Base-by-base conservation (phyloP, 2,888 invertebrate genomes). In the Ophioninae sp. region DNA sequence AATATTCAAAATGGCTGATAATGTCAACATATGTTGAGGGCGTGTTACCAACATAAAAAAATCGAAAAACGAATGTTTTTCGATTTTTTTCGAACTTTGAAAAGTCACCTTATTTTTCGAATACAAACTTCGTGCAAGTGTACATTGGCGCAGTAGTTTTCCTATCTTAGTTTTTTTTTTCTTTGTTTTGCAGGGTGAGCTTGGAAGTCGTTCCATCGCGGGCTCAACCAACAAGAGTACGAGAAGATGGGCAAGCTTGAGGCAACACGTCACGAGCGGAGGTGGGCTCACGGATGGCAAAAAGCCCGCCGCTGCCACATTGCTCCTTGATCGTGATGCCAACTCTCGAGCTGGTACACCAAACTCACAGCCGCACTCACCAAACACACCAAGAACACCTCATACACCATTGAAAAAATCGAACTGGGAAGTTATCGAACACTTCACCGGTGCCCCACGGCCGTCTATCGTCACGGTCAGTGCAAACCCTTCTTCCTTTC, bases 371-470 rank as follows among this genome's bases (percentile, higher is more conserved):
- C 93, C 88, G 89, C 94, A 82, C 92, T 94, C 77, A 91, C 95
- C 85, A 93, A 90, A 90, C 78, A 91, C 89, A n/a, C 92, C 88
- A 62, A 90, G 88, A 81, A 92, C 93, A 7, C 91, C 95, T 23
- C 95, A 95, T 65, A 95, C 95, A 23, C 95, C 95, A 2, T 94
- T 95, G 3, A 95, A 95, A 92, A 97, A 97, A 92, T 97, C 97
- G 89, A 97, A 97, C 93, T 97, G 97, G 97, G 97, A 97, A 92
- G 97, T 97, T 87, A 97, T 97, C 89, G 97, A 97, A 93, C 97
- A 97, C 93, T 97, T 96, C 93, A 95, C 95, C 82, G 94, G 94
- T 72, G 94, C 93, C 85, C 94, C 95, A 41, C 95, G 90, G 86
- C 95, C 95, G 87, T 95, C 95, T 90, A 93, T 95, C 87, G 94